Conservation (phyloP, 2,888 invertebrate genomes). For the Hyposoter didymator region DNA sequence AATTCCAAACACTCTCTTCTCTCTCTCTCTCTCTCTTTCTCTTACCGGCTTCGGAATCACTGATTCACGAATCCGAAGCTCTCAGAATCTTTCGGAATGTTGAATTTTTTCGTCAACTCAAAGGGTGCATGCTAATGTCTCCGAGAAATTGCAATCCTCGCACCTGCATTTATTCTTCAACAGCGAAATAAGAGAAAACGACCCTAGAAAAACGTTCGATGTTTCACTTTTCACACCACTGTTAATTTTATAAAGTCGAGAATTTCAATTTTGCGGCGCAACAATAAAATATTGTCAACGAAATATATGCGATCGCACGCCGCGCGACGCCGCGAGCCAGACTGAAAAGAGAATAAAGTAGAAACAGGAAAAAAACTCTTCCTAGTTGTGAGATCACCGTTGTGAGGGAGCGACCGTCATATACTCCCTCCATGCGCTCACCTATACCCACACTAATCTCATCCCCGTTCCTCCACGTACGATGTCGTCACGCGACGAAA, state of each 20-base stretch:
- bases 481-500: conserved; percentile 5
- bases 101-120: conserved; percentile 16
- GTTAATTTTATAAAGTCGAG: not conserved
- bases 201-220: not conserved
- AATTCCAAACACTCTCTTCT: too few relatives aligned
- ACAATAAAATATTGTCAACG: not conserved
- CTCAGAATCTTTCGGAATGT: conserved; percentile 2
- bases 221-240: not conserved
- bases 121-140: not conserved
- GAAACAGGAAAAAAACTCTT: conserved; percentile 42
- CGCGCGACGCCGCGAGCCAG: conserved; percentile 41
- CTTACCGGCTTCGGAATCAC: conserved; percentile 26
- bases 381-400: conserved; percentile 40
- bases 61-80: conserved; percentile 31
- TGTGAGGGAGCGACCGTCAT: conserved; percentile 24
- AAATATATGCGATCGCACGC: conserved; percentile 13
- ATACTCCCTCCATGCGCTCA: conserved; percentile 16
- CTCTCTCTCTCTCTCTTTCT: conserved; percentile 10
- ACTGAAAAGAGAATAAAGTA: conserved; percentile 28
- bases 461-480: not conserved
- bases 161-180: not conserved
- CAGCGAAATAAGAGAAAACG: not conserved
- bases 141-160: not conserved
- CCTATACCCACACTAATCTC: conserved; percentile 1
- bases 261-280: not conserved